Base-by-base conservation (phyloP, 2,888 invertebrate species). In the Tribolium freemani region DNA sequence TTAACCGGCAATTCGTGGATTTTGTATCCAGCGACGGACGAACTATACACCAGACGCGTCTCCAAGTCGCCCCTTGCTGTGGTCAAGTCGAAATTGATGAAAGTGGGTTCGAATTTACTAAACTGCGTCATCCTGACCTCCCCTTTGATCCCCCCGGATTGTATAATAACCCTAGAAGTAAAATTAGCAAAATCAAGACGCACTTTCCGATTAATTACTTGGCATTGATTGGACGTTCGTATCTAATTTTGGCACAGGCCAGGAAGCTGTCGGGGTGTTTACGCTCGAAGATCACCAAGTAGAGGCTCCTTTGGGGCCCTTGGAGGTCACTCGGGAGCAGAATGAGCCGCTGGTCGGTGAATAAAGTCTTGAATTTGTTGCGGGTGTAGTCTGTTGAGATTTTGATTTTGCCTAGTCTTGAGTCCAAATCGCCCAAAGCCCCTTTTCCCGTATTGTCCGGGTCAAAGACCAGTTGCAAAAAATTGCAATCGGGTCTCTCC, bases 21-120 rank as follows among this genome's bases (percentile, higher is more conserved):
- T 84, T 89, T 90, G 82, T 93, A 93, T 73, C 91, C 90, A 0
- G 91, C 88, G 73, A 94, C 90, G 78, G 93, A 92, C 61, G 93
- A 90, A 20, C 92, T 93, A 81, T 93, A 94, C 31, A 93, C 91
- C 1, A 93, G 88, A 82, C 92, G 91, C 0, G 92, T 91, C 85
- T 93, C 92, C 68, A 92, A 88, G 77, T 92, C 90, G 54, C 90
- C 89, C 78, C 90, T 89, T 0, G 93, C 87, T 0, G 94, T 89
- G 0, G 89, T 88, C 26, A 94, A 84, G 45, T 92, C 91, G 79
- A 96, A 92, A 82, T 91, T 92, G 0, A 93, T 87, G 88, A 93
- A 93, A 0, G 96, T 96, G 0, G 95, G 94, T 85, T 96, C 94
- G 84, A 94, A 96, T 20, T 92, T 93, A 0, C 95, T 94, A 31